Conservation (phyloP, 1,140 invertebrate species). For the Dreissena polymorpha region DNA sequence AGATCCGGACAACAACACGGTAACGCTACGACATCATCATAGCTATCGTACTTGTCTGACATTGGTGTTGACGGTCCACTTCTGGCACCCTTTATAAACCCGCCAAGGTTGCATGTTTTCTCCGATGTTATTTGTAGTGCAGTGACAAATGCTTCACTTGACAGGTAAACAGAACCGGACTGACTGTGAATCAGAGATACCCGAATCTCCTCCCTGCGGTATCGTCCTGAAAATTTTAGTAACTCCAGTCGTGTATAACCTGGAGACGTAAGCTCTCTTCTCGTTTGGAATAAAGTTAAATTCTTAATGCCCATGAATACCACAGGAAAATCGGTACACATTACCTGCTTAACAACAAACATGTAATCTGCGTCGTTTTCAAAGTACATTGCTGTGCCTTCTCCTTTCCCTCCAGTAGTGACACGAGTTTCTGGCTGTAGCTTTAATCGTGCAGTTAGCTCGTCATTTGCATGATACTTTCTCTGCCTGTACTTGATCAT, state of each 20-base stretch:
- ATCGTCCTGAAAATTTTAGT: not conserved
- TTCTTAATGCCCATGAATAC: not conserved
- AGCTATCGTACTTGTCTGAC: not conserved
- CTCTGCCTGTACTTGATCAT: slow-evolving; percentile 25
- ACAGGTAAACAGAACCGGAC: not conserved
- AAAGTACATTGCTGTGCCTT: slow-evolving; percentile 21
- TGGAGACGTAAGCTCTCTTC: not conserved
- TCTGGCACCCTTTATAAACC: not conserved
- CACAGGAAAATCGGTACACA: not conserved
- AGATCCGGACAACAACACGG: not conserved
- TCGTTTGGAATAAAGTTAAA: not conserved
- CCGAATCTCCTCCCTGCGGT: not conserved
- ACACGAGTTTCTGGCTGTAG: not conserved
- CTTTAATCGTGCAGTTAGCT: not conserved
- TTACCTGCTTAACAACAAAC: not conserved
- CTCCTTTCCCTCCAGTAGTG: slow-evolving; percentile 17
- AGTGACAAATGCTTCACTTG: not conserved
- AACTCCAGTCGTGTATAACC: slow-evolving; percentile 17
- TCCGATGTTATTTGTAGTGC: not conserved
- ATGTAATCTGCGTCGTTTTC: slow-evolving; percentile 23
- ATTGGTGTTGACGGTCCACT: slow-evolving; percentile 5
- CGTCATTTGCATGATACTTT: slow-evolving; percentile 2
- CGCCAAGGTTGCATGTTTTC: not conserved
- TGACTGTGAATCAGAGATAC: not conserved
- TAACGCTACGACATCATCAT: slow-evolving; percentile 4